Conservation (phyloP, 64 coral and sea anemone genomes). For the Astreopora myriophthalma region DNA sequence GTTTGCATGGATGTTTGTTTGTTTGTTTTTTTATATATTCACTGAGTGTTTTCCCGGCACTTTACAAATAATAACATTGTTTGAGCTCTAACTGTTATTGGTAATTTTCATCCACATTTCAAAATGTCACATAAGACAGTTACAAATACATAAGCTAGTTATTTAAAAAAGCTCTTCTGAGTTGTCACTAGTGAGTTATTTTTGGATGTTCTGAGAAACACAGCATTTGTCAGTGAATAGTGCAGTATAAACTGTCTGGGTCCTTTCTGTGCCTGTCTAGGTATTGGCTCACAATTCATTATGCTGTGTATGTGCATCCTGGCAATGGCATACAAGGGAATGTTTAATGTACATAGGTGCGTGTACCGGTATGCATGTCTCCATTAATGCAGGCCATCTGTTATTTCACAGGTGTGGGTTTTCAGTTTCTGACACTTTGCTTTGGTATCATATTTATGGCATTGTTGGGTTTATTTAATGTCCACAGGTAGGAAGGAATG, state of each 20-base stretch:
- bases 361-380: not conserved
- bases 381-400: not conserved
- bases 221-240: not conserved
- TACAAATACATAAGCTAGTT: too few relatives aligned
- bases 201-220: too few relatives aligned
- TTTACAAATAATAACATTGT: too few relatives aligned
- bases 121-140: too few relatives aligned
- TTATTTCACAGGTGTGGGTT: slow-evolving; percentile 73
- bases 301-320: not conserved
- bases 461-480: slow-evolving; percentile 96
- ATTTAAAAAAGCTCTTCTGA: too few relatives aligned
- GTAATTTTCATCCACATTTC: too few relatives aligned
- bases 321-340: slow-evolving; percentile 20
- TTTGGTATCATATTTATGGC: slow-evolving; percentile 99
- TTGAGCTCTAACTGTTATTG: too few relatives aligned
- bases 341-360: slow-evolving; percentile 32
- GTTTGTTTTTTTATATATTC: too few relatives aligned
- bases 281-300: slow-evolving; percentile 25
- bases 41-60: too few relatives aligned
- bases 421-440: slow-evolving; percentile 90
- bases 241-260: not conserved
- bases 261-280: slow-evolving; percentile 15
- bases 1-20: too few relatives aligned
- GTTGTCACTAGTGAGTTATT: too few relatives aligned
- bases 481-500: slow-evolving; percentile 81